Conservation (phyloP, 2,797 vertebrate genomes). For the Thripadectes ignobilis region DNA sequence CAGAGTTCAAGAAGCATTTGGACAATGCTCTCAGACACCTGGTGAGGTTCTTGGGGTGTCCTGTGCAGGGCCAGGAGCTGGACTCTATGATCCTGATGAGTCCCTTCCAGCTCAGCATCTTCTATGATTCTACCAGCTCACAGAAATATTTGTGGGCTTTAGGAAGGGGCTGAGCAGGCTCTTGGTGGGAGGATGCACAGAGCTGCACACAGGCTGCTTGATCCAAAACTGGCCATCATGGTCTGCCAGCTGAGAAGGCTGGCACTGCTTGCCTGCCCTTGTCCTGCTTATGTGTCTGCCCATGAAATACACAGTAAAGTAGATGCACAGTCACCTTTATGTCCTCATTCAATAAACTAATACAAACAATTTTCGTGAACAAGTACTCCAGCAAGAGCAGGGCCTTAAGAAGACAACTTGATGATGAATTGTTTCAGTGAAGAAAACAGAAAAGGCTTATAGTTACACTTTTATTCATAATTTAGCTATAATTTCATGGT, state of each 20-base stretch:
- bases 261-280: rapidly evolving
- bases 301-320: rapidly evolving
- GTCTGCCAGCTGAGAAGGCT: neutral
- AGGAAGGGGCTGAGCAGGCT: neutral
- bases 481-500: neutral
- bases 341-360: neutral
- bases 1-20: neutral
- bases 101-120: neutral
- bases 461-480: neutral
- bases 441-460: neutral
- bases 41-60: neutral
- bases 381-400: neutral
- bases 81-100: neutral
- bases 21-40: neutral
- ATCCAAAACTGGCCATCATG: rapidly evolving
- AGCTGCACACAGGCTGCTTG: neutral
- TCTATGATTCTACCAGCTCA: neutral
- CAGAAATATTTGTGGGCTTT: rapidly evolving
- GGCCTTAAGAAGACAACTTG: neutral
- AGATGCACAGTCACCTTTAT: neutral
- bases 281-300: too few relatives aligned
- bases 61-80: neutral
- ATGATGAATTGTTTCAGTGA: rapidly evolving
- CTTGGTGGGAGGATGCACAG: too few relatives aligned
- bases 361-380: neutral